A percentile compares a stretch with the other conserved stretches of the same genome.
phyloP scores from a whole-genome alignment of 2,113 vertebrate species.

The Abramis brama region DNA sequence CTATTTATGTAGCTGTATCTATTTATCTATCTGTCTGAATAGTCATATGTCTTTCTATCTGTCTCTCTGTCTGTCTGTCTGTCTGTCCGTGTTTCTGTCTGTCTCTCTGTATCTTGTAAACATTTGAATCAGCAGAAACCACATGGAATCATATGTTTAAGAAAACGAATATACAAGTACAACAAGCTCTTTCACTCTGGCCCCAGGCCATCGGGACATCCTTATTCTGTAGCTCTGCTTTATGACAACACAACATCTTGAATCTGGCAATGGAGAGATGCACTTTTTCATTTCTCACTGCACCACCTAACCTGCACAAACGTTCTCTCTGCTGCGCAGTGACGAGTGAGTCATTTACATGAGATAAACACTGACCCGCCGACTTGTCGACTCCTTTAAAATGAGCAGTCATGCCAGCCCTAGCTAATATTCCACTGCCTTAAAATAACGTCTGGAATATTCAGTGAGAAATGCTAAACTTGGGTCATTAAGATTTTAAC shows the following conservation, averaged over 20 bases:
- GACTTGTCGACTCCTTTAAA: background rate
- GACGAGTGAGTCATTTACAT: background rate
- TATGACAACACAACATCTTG: background rate
- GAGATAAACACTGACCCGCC: background rate
- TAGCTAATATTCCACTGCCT: background rate
- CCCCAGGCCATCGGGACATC: background rate
- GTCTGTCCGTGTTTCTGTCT: too few species aligned
- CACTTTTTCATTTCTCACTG: slow-evolving; percentile 11
- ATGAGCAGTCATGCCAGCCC: background rate
- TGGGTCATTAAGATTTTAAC: background rate
- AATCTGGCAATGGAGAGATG: background rate
- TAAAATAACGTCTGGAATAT: background rate
- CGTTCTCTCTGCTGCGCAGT: background rate
- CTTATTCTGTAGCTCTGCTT: background rate
- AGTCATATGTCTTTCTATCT: background rate
- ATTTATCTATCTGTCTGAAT: background rate
- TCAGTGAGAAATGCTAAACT: background rate
- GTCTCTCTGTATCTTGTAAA: background rate
- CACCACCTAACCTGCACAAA: background rate
- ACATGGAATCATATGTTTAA: background rate
- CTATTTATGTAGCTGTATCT: background rate
- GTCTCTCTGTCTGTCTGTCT: rapidly evolving
- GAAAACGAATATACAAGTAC: background rate
- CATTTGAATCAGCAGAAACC: background rate
- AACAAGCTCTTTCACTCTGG: background rate